phyloP scores from a whole-genome alignment of 1,140 invertebrate species.

The Sycophaga agraensis region DNA sequence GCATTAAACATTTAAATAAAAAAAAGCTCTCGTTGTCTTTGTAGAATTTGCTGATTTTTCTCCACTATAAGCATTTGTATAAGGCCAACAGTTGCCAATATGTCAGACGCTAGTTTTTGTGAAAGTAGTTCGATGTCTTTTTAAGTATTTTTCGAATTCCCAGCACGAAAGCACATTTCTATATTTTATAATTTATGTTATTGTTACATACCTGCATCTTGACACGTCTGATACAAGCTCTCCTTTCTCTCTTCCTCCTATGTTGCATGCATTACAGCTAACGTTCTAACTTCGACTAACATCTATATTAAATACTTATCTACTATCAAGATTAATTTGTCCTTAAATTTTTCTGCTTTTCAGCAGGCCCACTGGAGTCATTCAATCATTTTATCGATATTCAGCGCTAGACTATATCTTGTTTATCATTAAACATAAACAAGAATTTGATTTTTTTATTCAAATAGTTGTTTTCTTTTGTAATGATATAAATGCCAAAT shows the following conservation, averaged over 20 bases:
- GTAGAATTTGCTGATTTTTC: conserved; percentile 9
- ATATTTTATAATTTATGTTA: too few species aligned
- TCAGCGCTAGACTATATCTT: conserved; percentile 16
- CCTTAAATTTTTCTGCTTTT: conserved; percentile 24
- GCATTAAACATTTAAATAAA: not conserved
- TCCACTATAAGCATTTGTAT: not conserved
- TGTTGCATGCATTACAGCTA: conserved; percentile 46
- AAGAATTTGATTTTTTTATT: too few species aligned
- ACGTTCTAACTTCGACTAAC: conserved; percentile 52
- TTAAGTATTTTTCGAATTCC: conserved; percentile 7
- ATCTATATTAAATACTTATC: conserved; percentile 16
- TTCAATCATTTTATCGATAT: not conserved
- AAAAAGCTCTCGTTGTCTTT: not conserved
- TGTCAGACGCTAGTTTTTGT: not conserved
- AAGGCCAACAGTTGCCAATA: not conserved
- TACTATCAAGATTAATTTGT: too few species aligned
- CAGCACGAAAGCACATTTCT: conserved; percentile 13
- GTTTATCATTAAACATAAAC: too few species aligned
- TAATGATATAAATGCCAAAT: too few species aligned
- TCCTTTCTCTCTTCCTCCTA: conserved; percentile 31
- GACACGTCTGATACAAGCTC: not conserved
- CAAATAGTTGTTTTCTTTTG: too few species aligned
- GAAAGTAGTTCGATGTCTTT: not conserved
- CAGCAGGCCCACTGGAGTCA: conserved; percentile 6
- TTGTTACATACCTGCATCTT: conserved; percentile 2